Evolutionary conservation across 2,113 vertebrate species (phyloP).

Genomic region (Lophura nycthemera): DNA sequence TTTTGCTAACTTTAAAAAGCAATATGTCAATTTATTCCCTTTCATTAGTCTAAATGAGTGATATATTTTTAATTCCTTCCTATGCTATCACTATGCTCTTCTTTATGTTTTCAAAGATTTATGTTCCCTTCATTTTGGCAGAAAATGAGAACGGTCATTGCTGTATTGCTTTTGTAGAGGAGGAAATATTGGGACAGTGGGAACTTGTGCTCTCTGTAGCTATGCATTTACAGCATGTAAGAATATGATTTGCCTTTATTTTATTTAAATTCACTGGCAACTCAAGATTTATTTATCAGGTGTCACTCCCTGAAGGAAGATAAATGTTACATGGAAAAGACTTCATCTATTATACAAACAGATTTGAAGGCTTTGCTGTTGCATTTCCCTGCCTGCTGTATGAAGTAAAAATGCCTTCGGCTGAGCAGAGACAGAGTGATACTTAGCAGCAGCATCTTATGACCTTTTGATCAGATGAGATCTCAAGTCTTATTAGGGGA

Average conservation of each 20-base stretch:
- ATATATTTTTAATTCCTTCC: neutral
- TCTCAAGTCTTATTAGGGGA: slow-evolving; percentile 60
- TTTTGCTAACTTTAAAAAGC: neutral
- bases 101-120: neutral
- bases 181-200: neutral
- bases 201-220: neutral
- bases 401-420: neutral
- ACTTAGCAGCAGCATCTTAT: slow-evolving; percentile 25
- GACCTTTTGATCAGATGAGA: slow-evolving; percentile 67
- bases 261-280: slow-evolving; percentile 42
- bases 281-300: slow-evolving; percentile 52
- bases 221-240: neutral
- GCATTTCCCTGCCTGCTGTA: neutral
- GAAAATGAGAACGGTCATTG: neutral
- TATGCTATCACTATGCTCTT: neutral
- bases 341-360: slow-evolving; percentile 46
- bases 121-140: neutral
- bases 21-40: neutral
- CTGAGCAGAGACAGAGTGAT: slow-evolving; percentile 6
- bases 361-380: neutral
- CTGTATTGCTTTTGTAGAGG: neutral
- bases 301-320: slow-evolving; percentile 47
- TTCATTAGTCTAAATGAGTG: neutral
- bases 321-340: neutral
- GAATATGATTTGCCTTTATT: neutral